phyloP scores from a whole-genome alignment of 1,140 invertebrate genomes.

The Plectrocnemia conspersa region DNA sequence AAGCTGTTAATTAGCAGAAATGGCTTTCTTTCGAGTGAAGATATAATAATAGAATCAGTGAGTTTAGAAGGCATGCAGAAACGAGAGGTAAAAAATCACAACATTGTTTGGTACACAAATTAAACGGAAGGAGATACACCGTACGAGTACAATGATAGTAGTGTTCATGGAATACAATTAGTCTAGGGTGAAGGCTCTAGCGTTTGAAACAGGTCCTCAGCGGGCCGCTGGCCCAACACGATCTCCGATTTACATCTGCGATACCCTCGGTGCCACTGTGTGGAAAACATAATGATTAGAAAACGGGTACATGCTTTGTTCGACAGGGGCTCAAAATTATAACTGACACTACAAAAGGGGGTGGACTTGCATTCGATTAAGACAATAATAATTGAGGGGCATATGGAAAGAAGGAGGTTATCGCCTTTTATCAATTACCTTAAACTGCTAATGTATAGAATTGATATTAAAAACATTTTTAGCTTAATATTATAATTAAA shows the following conservation, averaged over 20 bases:
- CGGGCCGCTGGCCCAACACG: slow-evolving; percentile 21
- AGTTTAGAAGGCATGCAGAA: slow-evolving; percentile 34
- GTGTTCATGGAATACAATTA: slow-evolving; percentile 53
- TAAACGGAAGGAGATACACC: slow-evolving; percentile 49
- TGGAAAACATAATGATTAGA: slow-evolving; percentile 32
- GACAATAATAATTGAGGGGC: slow-evolving; percentile 6
- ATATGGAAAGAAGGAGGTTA: too few species aligned
- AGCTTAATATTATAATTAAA: too few species aligned
- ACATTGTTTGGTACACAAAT: slow-evolving; percentile 48
- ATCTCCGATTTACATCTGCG: slow-evolving; percentile 16
- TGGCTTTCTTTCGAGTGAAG: slow-evolving; percentile 28
- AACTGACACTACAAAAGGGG: not conserved
- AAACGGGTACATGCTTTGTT: slow-evolving; percentile 23
- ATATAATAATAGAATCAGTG: slow-evolving; percentile 4
- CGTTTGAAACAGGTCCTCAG: slow-evolving; percentile 46
- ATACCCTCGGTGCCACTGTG: slow-evolving; percentile 26
- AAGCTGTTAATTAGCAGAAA: slow-evolving; percentile 32
- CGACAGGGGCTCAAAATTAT: too few species aligned
- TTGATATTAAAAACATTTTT: too few species aligned
- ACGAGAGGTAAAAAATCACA: slow-evolving; percentile 43
- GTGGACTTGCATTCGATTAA: not conserved
- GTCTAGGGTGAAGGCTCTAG: slow-evolving; percentile 46
- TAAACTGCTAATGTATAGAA: too few species aligned
- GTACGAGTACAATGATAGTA: slow-evolving; percentile 51
- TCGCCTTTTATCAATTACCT: too few species aligned